Conservation (phyloP, 2,113 vertebrate species). For the Psettodes erumei region DNA sequence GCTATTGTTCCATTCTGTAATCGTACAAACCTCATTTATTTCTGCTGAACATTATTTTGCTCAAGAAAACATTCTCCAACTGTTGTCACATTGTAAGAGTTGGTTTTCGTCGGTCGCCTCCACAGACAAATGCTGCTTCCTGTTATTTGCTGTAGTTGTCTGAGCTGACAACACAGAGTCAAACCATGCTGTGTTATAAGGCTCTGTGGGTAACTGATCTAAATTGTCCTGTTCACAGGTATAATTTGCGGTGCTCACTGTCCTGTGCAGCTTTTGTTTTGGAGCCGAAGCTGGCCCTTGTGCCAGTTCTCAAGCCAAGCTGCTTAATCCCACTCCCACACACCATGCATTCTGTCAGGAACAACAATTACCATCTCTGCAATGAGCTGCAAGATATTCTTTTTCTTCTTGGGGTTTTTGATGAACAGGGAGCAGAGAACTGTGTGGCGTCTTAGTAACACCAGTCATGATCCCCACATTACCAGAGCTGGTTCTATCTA, state of each 20-base stretch:
- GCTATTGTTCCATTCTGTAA: neutral
- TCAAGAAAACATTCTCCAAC: neutral
- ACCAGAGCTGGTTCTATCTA: conserved; percentile 15
- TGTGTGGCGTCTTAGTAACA: conserved; percentile 3
- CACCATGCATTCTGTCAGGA: conserved; percentile 43
- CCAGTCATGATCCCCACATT: conserved; percentile 25
- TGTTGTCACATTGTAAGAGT: neutral
- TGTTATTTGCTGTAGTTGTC: conserved; percentile 6
- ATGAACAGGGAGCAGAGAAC: conserved; percentile 25
- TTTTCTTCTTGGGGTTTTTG: conserved; percentile 46
- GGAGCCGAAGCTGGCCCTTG: conserved; percentile 30
- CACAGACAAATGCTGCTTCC: neutral
- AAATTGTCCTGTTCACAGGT: neutral
- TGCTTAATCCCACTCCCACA: conserved; percentile 66
- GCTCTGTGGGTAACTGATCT: neutral
- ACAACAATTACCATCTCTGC: conserved; percentile 56
- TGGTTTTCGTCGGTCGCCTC: neutral
- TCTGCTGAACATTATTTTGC: conserved; percentile 10
- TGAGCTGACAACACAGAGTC: neutral
- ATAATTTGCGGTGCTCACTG: neutral
- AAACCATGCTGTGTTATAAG: neutral
- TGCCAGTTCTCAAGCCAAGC: conserved; percentile 46
- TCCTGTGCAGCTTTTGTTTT: conserved; percentile 27
- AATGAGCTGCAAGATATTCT: conserved; percentile 45
- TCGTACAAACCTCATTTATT: neutral